Percentiles rank a stretch among this genome's conserved stretches.
Conservation (phyloP, 2,888 invertebrate species). For the Acanthosoma haemorrhoidale region DNA sequence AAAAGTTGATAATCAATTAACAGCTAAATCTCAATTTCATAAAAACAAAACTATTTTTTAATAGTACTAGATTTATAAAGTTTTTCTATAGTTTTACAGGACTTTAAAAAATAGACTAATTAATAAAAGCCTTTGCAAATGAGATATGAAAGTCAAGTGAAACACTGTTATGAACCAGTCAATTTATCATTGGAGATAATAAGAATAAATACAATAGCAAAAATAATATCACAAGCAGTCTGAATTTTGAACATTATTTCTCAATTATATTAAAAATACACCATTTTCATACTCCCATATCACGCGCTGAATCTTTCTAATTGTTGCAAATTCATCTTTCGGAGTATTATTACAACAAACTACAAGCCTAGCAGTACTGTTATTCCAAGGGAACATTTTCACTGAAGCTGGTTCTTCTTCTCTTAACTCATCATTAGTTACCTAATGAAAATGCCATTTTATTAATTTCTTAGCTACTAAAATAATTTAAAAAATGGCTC, state of each 20-base stretch:
- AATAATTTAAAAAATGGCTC: neutral
- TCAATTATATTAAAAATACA: neutral
- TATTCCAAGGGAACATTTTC: conserved; percentile 53
- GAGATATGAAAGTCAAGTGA: too few species aligned
- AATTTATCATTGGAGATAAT: too few species aligned
- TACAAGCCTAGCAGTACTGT: conserved; percentile 60
- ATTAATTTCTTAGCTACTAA: neutral
- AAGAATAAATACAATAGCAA: too few species aligned
- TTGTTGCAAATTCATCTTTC: conserved; percentile 59
- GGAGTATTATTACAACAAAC: conserved; percentile 66
- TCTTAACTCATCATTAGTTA: conserved; percentile 50
- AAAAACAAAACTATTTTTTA: too few species aligned
- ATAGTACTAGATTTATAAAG: too few species aligned
- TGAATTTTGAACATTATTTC: neutral
- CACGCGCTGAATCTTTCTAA: conserved; percentile 65
- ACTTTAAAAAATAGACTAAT: too few species aligned
- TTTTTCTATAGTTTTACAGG: too few species aligned
- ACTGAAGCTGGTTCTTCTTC: conserved; percentile 43
- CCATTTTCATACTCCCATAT: conserved; percentile 56
- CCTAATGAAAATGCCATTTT: conserved; percentile 34
- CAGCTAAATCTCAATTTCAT: too few species aligned
- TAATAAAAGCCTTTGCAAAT: too few species aligned
- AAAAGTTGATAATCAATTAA: too few species aligned
- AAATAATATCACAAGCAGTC: neutral
- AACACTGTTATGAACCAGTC: too few species aligned